Evolutionary conservation across 2,797 vertebrate species (phyloP), one percentile per base, ranked within the genome.

Genomic region (Tadarida brasiliensis): DNA sequence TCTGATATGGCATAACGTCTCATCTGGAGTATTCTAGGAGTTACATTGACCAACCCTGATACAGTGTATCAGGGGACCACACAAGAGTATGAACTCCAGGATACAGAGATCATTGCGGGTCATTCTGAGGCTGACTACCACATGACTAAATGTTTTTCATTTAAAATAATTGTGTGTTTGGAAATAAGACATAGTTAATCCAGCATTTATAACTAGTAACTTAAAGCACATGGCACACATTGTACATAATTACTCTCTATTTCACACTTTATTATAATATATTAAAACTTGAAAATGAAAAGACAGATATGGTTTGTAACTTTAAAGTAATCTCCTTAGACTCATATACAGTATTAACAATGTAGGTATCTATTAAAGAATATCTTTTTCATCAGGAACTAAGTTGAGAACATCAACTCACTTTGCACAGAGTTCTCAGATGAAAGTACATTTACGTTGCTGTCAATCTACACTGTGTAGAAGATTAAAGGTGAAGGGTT

Each of bases 231-330:
- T 47, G 20, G 15, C 33, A 61, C 11, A 63, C 14, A 30, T 11
- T 78, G 7, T 28, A 71, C 15, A 54, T 39, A 67, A 44, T 33
- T 22, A 30, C 9, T 6, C 2, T 49, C 20, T 67, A 44, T 63
- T 73, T 76, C 22, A 56, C 1, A 22, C 1, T 76, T 89, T 77
- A 19, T 19, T 78, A 47, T n/a, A 83, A 59, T 59, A 44, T 24
- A 92, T 44, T 77, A 78, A 84, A 94, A 28, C 44, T 39, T 59
- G 26, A 84, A 81, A 95, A 68, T 56, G 3, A 71, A 94, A 68
- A 68, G n/a, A n/a, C 8, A 57, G 54, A 87, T 83, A 63, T 17
- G 87, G 30, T 54, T 76, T 78, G 10, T 49, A 81, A 85, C 3
- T 89, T 54, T 93, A 90, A 82, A 71, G 19, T 67, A 54, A 81